Conservation (phyloP, 2,113 vertebrate genomes). For the Puffinus mauretanicus region DNA sequence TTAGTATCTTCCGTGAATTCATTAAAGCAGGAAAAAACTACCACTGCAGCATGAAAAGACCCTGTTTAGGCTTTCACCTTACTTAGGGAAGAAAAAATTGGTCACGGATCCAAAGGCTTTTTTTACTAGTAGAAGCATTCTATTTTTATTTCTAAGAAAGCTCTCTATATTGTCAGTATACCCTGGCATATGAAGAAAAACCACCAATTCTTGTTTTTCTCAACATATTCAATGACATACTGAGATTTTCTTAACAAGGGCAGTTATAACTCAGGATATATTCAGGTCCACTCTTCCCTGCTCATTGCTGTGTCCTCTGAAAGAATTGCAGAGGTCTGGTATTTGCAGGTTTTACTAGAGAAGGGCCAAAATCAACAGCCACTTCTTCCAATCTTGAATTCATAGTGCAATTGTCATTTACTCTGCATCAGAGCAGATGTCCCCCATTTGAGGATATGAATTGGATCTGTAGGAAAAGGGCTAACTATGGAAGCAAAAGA, state of each 20-base stretch:
- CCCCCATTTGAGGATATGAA: background rate
- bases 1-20: background rate
- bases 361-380: background rate
- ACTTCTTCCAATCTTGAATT: background rate
- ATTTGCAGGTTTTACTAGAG: background rate
- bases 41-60: background rate
- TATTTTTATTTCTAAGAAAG: background rate
- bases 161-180: background rate
- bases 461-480: background rate
- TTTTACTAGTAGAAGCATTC: background rate
- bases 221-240: background rate
- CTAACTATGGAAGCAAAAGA: background rate
- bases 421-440: background rate
- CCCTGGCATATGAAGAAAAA: background rate
- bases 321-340: background rate
- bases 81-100: background rate
- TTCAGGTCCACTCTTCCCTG: background rate
- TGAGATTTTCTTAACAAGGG: background rate
- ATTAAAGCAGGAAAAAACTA: background rate
- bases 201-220: background rate
- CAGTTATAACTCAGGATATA: background rate
- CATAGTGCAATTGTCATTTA: background rate
- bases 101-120: background rate
- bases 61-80: background rate
- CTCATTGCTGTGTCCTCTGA: background rate